Evolutionary conservation across 2,888 invertebrate genomes (phyloP).

Genomic region (Cerastoderma edule): DNA sequence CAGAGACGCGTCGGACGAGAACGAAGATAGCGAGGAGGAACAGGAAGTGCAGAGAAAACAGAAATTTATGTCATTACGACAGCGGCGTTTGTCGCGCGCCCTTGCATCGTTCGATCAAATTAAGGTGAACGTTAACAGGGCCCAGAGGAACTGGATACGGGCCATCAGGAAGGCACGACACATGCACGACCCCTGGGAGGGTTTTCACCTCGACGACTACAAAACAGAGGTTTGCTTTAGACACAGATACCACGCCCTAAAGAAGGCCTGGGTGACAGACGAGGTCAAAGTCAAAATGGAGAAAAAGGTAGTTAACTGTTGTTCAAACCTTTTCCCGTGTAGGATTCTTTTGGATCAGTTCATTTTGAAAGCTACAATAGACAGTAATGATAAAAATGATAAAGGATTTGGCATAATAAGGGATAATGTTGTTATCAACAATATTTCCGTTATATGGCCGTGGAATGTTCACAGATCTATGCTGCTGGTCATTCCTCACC

Average conservation of each 20-base stretch:
- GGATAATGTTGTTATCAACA: too few relatives aligned
- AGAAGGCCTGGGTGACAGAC: conserved; percentile 85
- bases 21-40: conserved; percentile 48
- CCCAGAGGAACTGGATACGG: conserved; percentile 74
- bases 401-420: too few relatives aligned
- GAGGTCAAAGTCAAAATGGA: conserved; percentile 85
- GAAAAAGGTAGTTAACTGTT: conserved; percentile 76
- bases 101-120: conserved; percentile 59
- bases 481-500: too few relatives aligned
- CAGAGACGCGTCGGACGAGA: conserved; percentile 65
- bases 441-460: too few relatives aligned
- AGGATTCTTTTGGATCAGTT: too few relatives aligned
- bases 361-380: too few relatives aligned
- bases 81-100: conserved; percentile 72
- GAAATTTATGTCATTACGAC: conserved; percentile 73
- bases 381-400: too few relatives aligned
- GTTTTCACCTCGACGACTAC: conserved; percentile 84
- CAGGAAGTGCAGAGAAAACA: conserved; percentile 54
- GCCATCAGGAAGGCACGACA: conserved; percentile 76
- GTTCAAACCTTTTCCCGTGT: too few relatives aligned
- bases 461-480: too few relatives aligned
- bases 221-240: conserved; percentile 84
- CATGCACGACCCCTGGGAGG: conserved; percentile 85
- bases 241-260: conserved; percentile 85
- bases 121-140: conserved; percentile 51